Evolutionary conservation across 2,888 invertebrate species (phyloP), one percentile per base, ranked within the genome.

Genomic region (Noctua janthina): DNA sequence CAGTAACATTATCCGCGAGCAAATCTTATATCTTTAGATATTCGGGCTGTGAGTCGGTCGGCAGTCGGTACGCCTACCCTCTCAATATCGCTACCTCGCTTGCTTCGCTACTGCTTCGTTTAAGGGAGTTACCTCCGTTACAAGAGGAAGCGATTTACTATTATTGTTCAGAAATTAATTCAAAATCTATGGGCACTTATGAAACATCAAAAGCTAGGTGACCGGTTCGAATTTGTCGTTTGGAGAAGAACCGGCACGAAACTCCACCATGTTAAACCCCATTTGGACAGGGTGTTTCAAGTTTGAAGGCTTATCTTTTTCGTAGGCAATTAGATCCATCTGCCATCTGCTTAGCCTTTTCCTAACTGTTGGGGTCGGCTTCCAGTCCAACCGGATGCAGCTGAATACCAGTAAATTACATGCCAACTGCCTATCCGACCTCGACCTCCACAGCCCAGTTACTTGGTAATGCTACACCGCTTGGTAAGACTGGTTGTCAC

Each of bases 1-100:
- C 89, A 87, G 83, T 51, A 51, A 82, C 87, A 88, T 89, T 88
- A 91, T 90, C 88, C 82, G 43, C 72, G 76, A 83, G 80, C 91
- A 89, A 91, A 91, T 91, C 91, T 88, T 89, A 91, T 92, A 91
- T 91, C 90, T 89, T 85, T 79, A 51, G 79, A 74, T 79, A 84
- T 84, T 86, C 76, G 75, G 76, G 79, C 77, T 82, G 77, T 79
- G 87, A 83, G 86, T 84, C 87, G 79, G 86, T 88, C 82, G 85
- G 85, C 87, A 81, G 82, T 88, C 79, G 86, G 88, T 81, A 92
- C 92, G 93, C 94, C 94, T 94, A 93, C 93, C 91, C 89, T 92
- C 93, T 93, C 94, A 94, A 94, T 95, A 94, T 94, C 92, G 89
- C 88, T 88, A 89, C 88, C 86, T 89, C 89, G 89, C 91, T 91